These are phyloP conservation scores for Origma solitaria DNA, from an alignment of 2,113 vertebrate genomes.

Conservation along the genomic window DNA sequence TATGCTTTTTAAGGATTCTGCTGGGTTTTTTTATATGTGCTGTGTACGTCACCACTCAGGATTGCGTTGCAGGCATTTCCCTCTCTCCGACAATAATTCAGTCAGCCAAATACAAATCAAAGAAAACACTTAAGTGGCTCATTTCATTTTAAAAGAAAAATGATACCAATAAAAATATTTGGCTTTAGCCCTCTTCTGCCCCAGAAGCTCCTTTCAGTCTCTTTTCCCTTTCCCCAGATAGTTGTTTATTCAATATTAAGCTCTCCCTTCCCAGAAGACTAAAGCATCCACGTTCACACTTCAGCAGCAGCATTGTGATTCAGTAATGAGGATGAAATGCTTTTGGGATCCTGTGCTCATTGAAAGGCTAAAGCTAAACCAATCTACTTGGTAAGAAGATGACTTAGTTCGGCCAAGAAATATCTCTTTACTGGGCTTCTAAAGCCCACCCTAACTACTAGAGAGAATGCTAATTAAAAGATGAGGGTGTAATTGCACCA, in stretches of 20 bases:
- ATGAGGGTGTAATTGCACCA: slow-evolving; percentile 48
- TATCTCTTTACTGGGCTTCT: not conserved
- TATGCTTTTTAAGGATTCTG: not conserved
- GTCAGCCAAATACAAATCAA: slow-evolving; percentile 24
- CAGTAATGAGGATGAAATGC: slow-evolving; percentile 40
- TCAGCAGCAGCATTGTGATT: not conserved
- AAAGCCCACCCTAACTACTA: not conserved
- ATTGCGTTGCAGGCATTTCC: not conserved
- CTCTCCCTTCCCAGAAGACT: slow-evolving; percentile 30
- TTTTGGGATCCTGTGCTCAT: not conserved
- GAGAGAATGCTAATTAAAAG: slow-evolving; percentile 49
- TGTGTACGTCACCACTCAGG: not conserved
- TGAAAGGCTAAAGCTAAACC: slow-evolving; percentile 3
- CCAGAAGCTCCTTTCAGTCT: slow-evolving; percentile 1
- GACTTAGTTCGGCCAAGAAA: slow-evolving; percentile 28
- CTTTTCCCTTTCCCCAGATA: not conserved
- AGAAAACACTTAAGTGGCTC: not conserved
- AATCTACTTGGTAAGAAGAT: slow-evolving; percentile 13
- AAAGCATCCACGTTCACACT: not conserved
- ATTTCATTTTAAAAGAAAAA: slow-evolving; percentile 11
- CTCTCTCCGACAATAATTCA: not conserved
- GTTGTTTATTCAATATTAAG: slow-evolving; percentile 35
- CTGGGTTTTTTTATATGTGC: not conserved
- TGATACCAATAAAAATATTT: not conserved
- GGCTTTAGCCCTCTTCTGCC: not conserved